Evolutionary conservation across 2,113 vertebrate genomes (phyloP), one percentile per base, ranked within the genome.

Genomic region (Mixornis gularis): DNA sequence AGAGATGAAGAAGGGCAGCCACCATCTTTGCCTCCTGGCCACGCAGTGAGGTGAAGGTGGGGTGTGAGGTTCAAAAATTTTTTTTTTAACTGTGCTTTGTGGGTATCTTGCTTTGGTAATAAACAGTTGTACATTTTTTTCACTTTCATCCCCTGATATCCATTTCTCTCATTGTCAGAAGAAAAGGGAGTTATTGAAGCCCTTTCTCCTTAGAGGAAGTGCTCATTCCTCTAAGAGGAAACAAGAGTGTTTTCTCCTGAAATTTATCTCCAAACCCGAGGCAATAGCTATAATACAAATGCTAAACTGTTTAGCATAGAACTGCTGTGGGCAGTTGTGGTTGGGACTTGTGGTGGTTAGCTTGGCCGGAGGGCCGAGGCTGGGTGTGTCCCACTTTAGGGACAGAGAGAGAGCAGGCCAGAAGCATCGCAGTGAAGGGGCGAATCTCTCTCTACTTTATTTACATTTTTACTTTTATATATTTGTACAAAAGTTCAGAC

Each of bases 41-140:
- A 22, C 1, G 2, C 0, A 2, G 11, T 1, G 1, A 36, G 32
- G 8, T 46, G 41, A 25, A 9, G 18, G 11, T 46, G 32, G 26
- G 15, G 9, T 58, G 43, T 29, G 30, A 59, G n/a, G 8, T 22
- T 74, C 10, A 58, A n/a, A n/a, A n/a, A 17, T 11, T 19, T 32
- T 43, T 56, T 43, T 44, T 58, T 34, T 17, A 9, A 10, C 24
- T 46, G 18, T 36, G 53, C 19, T 58, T 58, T 58, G 53, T 1
- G 3, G 52, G 2, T 73, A 10, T 46, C 32, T 29, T 73, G 41
- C 32, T 58, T 46, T 46, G 14, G 12, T 64, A 53, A 36, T 36
- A 55, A 65, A 44, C 26, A 19, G 49, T 25, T 53, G 7, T 24
- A 7, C 15, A 36, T 43, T 14, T 52, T 52, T 64, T 34, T 6